A percentile compares a stretch with the other conserved stretches of the same genome.
These are phyloP conservation scores for Burhinus oedicnemus DNA, from an alignment of 2,113 vertebrate genomes.

Conservation along the genomic window DNA sequence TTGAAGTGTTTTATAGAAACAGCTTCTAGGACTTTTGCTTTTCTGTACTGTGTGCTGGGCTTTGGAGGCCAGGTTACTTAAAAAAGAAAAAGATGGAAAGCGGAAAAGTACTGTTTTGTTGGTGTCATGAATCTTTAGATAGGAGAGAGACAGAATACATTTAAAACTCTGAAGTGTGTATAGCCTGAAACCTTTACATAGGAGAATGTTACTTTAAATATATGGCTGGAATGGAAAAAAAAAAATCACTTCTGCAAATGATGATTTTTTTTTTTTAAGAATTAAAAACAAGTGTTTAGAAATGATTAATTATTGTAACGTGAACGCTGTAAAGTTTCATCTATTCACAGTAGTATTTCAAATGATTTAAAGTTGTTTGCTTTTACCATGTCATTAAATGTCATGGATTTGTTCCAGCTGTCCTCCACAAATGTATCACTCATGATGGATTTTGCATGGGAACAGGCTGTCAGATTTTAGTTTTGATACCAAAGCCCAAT, in stretches of 20 bases:
- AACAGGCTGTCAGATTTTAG: constrained; percentile 1
- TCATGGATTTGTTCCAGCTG: constrained; percentile 52
- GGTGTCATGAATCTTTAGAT: neutral
- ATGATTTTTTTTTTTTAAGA: neutral
- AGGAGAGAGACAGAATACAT: neutral
- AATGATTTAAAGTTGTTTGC: constrained; percentile 55
- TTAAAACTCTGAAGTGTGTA: neutral
- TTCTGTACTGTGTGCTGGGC: neutral
- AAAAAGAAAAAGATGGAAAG: neutral
- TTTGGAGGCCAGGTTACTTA: neutral
- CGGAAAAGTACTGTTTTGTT: neutral
- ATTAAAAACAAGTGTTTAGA: constrained; percentile 9
- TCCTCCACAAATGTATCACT: constrained; percentile 1
- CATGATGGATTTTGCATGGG: neutral
- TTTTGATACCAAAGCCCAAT: neutral
- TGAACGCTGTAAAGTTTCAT: neutral
- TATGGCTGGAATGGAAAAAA: neutral
- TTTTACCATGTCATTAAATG: constrained; percentile 39
- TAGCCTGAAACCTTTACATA: neutral
- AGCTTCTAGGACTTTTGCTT: neutral
- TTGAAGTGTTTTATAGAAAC: neutral
- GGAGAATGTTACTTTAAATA: neutral
- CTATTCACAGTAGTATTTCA: constrained; percentile 20
- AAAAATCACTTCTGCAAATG: neutral
- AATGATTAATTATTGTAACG: neutral